phyloP scores from a whole-genome alignment of 2,888 invertebrate genomes.

The Athetis lepigone region DNA sequence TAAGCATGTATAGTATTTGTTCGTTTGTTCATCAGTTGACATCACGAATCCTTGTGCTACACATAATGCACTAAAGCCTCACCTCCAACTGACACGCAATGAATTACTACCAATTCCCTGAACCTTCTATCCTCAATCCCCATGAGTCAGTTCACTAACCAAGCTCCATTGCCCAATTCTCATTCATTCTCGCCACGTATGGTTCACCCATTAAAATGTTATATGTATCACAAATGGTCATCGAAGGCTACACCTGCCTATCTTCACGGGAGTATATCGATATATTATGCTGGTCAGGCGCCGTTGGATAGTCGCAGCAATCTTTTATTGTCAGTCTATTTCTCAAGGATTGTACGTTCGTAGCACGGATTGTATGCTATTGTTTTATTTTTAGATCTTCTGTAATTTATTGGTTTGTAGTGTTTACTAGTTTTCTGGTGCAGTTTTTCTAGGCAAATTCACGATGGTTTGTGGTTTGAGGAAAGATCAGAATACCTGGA shows the following conservation, averaged over 20 bases:
- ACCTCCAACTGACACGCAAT: slow-evolving; percentile 7
- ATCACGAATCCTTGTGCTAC: background rate
- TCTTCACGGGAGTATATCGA: slow-evolving; percentile 49
- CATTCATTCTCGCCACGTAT: slow-evolving; percentile 58
- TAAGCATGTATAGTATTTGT: background rate
- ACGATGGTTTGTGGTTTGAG: no score
- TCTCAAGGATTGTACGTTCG: slow-evolving; percentile 58
- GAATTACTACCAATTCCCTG: slow-evolving; percentile 28
- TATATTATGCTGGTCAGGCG: slow-evolving; percentile 62
- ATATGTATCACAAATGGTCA: slow-evolving; percentile 58
- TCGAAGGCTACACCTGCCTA: slow-evolving; percentile 54
- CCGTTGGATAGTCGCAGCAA: slow-evolving; percentile 34
- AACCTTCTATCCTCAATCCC: slow-evolving; percentile 30
- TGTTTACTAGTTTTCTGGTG: no score
- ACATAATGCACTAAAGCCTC: background rate
- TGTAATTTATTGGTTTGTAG: slow-evolving; percentile 20
- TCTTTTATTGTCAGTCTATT: slow-evolving; percentile 64
- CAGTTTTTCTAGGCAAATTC: no score
- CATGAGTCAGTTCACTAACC: slow-evolving; percentile 43
- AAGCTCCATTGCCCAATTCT: slow-evolving; percentile 52
- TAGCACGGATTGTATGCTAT: slow-evolving; percentile 56
- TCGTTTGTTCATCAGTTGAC: background rate
- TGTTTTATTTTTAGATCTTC: slow-evolving; percentile 56
- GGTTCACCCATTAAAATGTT: slow-evolving; percentile 54
- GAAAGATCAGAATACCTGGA: no score